These are phyloP conservation scores for Echinometra lucunter DNA, from an alignment of 53 echinoderm and acorn worm species.

Conservation along the genomic window DNA sequence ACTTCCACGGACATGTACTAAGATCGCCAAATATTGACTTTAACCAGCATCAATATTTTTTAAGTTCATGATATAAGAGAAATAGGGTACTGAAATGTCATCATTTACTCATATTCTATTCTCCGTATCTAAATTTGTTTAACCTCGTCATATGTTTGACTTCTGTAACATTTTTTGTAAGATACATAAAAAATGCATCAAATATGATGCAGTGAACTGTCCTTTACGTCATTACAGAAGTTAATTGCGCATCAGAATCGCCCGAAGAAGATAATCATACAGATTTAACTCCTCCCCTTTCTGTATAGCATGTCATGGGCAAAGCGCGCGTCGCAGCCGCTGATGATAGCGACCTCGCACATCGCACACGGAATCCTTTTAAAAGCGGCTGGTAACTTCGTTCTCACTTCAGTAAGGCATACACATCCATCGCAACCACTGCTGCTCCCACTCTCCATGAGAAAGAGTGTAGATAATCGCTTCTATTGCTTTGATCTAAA, in stretches of 20 bases:
- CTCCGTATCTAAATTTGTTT: too few species aligned
- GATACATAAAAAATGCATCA: neutral
- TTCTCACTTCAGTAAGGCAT: neutral
- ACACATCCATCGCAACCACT: neutral
- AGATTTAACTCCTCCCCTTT: neutral
- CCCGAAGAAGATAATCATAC: neutral
- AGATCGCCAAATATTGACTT: neutral
- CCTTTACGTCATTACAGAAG: neutral
- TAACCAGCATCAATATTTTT: too few species aligned
- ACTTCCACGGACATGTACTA: too few species aligned
- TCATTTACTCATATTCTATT: too few species aligned
- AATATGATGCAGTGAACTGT: neutral
- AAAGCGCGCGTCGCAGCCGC: slow-evolving; percentile 4
- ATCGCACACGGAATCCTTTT: neutral
- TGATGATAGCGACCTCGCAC: neutral
- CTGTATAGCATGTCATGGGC: neutral
- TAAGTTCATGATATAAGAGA: too few species aligned
- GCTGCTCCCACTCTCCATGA: neutral
- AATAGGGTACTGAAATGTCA: too few species aligned
- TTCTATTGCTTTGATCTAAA: neutral
- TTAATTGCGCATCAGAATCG: neutral
- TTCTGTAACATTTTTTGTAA: neutral
- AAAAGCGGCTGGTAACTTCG: neutral
- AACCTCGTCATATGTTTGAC: neutral
- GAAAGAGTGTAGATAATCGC: neutral